A percentile compares a stretch with the other conserved stretches of the same genome.
These are phyloP conservation scores for Hirtodrosophila cameraria DNA, from an alignment of 2,888 invertebrate genomes.

Conservation along the genomic window DNA sequence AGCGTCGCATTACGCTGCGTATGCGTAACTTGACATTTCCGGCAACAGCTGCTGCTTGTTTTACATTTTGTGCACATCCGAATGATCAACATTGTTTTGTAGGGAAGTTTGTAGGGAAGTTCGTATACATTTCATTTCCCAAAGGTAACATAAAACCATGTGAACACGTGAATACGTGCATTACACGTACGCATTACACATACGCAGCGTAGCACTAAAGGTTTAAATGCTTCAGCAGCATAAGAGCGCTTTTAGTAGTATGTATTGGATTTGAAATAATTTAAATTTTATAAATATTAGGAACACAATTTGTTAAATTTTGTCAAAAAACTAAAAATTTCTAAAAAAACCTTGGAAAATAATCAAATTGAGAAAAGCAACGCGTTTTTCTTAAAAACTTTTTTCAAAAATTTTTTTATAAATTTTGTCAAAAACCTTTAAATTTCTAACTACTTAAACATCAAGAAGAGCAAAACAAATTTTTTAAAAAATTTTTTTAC, in stretches of 20 bases:
- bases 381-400: too few species aligned
- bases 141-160: slow-evolving; percentile 33
- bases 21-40: slow-evolving; percentile 62
- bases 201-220: slow-evolving; percentile 11
- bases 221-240: background rate
- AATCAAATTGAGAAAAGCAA: too few species aligned
- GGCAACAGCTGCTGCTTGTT: slow-evolving; percentile 5
- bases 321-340: too few species aligned
- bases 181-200: slow-evolving; percentile 13
- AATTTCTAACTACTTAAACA: too few species aligned
- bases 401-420: too few species aligned
- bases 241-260: background rate
- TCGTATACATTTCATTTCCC: slow-evolving; percentile 44
- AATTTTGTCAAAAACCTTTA: too few species aligned
- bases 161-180: too few species aligned
- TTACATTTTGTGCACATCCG: slow-evolving; percentile 28
- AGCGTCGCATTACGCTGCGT: slow-evolving; percentile 58
- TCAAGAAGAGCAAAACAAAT: too few species aligned
- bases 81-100: slow-evolving; percentile 19
- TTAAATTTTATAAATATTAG: too few species aligned
- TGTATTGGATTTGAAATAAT: background rate
- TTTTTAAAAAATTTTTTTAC: too few species aligned
- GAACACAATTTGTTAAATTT: too few species aligned
- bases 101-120: slow-evolving; percentile 29
- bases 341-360: too few species aligned